These are phyloP conservation scores for Notolabrus celidotus DNA, from an alignment of 2,797 vertebrate species.

Conservation along the genomic window DNA sequence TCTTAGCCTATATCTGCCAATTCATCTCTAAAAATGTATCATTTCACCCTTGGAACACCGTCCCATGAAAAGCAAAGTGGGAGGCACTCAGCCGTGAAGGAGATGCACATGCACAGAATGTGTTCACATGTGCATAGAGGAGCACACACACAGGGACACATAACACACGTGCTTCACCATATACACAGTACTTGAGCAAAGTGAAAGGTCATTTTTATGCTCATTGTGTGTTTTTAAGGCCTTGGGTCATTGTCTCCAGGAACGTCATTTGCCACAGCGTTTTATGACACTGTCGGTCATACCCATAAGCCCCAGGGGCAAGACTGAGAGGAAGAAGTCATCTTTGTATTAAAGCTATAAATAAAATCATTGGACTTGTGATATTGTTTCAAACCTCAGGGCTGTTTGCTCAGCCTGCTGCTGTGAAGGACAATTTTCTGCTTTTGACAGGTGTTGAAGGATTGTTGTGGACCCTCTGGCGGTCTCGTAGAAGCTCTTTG, in stretches of 20 bases:
- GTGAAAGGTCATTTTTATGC: slow-evolving; percentile 49
- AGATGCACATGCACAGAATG: slow-evolving; percentile 38
- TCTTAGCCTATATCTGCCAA: neutral
- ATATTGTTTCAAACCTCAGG: slow-evolving; percentile 76
- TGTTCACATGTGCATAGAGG: slow-evolving; percentile 3
- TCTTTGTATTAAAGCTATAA: slow-evolving; percentile 78
- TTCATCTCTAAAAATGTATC: slow-evolving; percentile 31
- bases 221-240: slow-evolving; percentile 55
- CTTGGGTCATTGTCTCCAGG: slow-evolving; percentile 70
- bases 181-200: slow-evolving; percentile 19
- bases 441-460: slow-evolving; percentile 72
- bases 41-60: slow-evolving; percentile 46
- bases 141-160: neutral
- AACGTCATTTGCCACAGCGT: slow-evolving; percentile 75
- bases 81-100: slow-evolving; percentile 41
- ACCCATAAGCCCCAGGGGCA: slow-evolving; percentile 61
- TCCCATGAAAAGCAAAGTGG: slow-evolving; percentile 38
- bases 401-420: slow-evolving; percentile 69
- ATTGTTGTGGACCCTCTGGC: slow-evolving; percentile 59
- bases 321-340: slow-evolving; percentile 60
- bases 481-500: slow-evolving; percentile 43
- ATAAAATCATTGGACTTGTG: slow-evolving; percentile 78
- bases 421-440: slow-evolving; percentile 67
- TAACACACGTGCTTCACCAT: slow-evolving; percentile 22
- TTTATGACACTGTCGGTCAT: slow-evolving; percentile 64